Evolutionary conservation across 2,888 invertebrate species (phyloP).

Genomic region (Megaustenia siamemsis): DNA sequence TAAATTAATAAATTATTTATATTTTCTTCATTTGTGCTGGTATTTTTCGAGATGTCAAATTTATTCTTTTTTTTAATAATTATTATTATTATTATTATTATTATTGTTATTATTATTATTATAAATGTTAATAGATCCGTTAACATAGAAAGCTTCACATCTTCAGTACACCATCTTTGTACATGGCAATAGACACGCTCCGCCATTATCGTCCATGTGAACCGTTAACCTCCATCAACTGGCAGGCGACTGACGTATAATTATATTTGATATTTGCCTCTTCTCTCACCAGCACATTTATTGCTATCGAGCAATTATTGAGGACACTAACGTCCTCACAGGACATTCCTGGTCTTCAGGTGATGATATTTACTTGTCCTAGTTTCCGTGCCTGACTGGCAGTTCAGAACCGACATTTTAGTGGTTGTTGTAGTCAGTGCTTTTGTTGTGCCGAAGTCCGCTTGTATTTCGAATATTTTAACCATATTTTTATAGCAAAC

Average conservation of each 20-base stretch:
- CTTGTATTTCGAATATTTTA: neutral
- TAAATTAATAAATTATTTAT: too few relatives aligned
- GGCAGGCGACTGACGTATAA: neutral
- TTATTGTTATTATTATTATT: too few relatives aligned
- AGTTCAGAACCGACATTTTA: neutral
- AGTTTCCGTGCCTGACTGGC: neutral
- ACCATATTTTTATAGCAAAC: neutral
- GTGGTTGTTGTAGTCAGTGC: neutral
- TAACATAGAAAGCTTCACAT: too few relatives aligned
- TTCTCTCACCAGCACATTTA: neutral
- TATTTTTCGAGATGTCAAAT: too few relatives aligned
- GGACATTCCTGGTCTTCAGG: conserved; percentile 11
- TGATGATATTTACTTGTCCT: neutral
- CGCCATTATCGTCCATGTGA: neutral
- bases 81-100: too few relatives aligned
- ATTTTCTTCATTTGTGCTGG: too few relatives aligned
- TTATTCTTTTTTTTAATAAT: too few relatives aligned
- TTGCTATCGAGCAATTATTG: neutral
- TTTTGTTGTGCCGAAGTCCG: neutral
- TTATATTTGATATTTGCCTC: conserved; percentile 10
- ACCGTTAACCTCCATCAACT: neutral
- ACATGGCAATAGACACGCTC: too few relatives aligned
- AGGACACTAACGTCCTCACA: neutral
- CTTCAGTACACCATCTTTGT: too few relatives aligned
- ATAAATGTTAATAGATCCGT: too few relatives aligned